Evolutionary conservation across 2,113 vertebrate species (phyloP).

Genomic region (Colinus virginianus): DNA sequence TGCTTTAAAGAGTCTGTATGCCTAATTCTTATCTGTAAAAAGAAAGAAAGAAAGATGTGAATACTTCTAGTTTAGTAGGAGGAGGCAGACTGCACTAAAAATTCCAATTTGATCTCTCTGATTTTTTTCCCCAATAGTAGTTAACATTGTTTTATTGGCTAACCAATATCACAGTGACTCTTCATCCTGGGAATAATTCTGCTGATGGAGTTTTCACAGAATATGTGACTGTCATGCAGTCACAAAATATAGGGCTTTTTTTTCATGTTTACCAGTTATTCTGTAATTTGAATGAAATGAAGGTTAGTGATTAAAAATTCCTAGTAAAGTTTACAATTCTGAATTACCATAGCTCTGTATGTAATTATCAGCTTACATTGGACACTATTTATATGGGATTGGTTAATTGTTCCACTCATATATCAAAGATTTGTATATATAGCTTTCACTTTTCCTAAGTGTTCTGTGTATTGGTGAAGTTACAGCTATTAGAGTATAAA

Average conservation of each 20-base stretch:
- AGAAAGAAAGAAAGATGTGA: background rate
- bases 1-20: background rate
- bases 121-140: background rate
- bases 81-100: background rate
- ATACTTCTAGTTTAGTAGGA: background rate
- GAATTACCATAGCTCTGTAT: background rate
- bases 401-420: background rate
- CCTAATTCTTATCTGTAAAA: background rate
- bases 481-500: background rate
- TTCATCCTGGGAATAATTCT: background rate
- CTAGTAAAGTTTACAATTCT: background rate
- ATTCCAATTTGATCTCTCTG: background rate
- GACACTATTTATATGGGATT: background rate
- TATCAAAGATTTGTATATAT: background rate
- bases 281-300: background rate
- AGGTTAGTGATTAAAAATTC: background rate
- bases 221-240: background rate
- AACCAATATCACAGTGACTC: background rate
- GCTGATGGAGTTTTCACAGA: background rate
- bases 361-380: background rate
- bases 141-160: background rate
- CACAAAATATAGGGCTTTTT: background rate
- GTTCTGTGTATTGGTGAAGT: background rate
- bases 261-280: background rate
- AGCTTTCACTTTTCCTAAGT: background rate